These are phyloP conservation scores for Mastomys coucha DNA, from an alignment of 2,113 vertebrate species.

Conservation along the genomic window DNA sequence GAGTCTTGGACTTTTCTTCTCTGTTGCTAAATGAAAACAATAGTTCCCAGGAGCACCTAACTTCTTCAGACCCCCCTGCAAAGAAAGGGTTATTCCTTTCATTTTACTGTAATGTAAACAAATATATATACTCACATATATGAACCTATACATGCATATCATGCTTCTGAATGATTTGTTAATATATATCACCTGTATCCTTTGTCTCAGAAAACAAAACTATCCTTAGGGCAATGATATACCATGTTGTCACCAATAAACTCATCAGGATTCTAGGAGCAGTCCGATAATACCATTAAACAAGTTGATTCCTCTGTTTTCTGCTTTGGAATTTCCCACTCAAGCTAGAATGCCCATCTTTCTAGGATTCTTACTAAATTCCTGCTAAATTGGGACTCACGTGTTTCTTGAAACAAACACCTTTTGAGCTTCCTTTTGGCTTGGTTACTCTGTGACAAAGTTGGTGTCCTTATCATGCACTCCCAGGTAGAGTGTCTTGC, in stretches of 20 bases:
- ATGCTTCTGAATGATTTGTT: background rate
- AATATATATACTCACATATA: background rate
- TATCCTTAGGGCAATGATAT: background rate
- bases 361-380: background rate
- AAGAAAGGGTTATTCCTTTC: background rate
- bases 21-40: background rate
- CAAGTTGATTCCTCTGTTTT: background rate
- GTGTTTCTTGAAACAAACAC: slow-evolving; percentile 23
- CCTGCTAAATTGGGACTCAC: background rate
- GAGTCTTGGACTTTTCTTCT: background rate
- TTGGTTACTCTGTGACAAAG: slow-evolving; percentile 5
- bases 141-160: background rate
- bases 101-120: slow-evolving; percentile 26
- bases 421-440: slow-evolving; percentile 9
- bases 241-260: background rate
- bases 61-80: background rate
- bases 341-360: background rate
- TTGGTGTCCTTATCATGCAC: background rate
- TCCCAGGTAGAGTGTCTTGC: background rate
- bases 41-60: background rate
- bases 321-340: slow-evolving; percentile 11
- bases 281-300: background rate
- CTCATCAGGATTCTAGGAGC: background rate
- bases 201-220: slow-evolving; percentile 40
- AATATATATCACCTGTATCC: background rate